These are phyloP conservation scores for Megaustenia siamemsis DNA, from an alignment of 2,888 invertebrate species.

Conservation along the genomic window DNA sequence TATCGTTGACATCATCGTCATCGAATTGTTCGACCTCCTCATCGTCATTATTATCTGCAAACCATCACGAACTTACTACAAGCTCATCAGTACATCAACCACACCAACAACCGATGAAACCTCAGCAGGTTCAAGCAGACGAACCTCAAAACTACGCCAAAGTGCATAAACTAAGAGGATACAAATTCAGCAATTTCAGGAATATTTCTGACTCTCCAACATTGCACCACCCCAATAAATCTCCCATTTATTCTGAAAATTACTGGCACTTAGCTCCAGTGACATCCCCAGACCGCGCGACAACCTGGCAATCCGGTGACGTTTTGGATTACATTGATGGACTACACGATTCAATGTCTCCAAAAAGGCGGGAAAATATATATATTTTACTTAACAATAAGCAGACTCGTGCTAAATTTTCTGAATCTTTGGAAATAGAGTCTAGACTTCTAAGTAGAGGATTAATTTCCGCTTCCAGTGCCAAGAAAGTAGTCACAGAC, in stretches of 20 bases:
- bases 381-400: slow-evolving; percentile 61
- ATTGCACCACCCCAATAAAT: slow-evolving; percentile 9
- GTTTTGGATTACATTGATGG: slow-evolving; percentile 62
- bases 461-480: slow-evolving; percentile 35
- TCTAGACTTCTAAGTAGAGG: slow-evolving; percentile 61
- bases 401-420: slow-evolving; percentile 63
- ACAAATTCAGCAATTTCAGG: slow-evolving; percentile 38
- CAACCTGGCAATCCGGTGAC: slow-evolving; percentile 57
- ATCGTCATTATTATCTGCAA: neutral
- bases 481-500: neutral
- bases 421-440: slow-evolving; percentile 64
- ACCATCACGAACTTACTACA: neutral
- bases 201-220: neutral
- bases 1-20: neutral
- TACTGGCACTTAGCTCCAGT: slow-evolving; percentile 55
- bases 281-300: slow-evolving; percentile 22
- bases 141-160: slow-evolving; percentile 45
- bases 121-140: neutral
- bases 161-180: slow-evolving; percentile 52
- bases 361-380: slow-evolving; percentile 63
- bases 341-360: slow-evolving; percentile 59
- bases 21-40: neutral
- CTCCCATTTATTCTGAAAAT: slow-evolving; percentile 52
- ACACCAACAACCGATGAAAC: neutral
- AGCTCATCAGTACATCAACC: neutral